These are phyloP conservation scores for Beroe ovata DNA, from an alignment of 37 sponge, comb jelly and placozoan genomes.

Conservation along the genomic window DNA sequence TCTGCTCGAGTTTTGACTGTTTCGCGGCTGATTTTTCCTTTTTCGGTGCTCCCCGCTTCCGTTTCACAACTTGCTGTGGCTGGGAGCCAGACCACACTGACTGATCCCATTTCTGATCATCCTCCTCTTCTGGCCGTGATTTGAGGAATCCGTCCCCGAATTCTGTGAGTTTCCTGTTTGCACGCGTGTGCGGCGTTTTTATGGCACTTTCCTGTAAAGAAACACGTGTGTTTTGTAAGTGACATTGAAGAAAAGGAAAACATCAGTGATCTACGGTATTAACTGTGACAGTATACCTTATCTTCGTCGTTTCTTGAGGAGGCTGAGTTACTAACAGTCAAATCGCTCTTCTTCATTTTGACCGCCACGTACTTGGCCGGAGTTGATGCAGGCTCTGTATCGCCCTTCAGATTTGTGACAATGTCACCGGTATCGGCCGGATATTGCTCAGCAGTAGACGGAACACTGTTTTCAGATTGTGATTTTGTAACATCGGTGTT, in stretches of 20 bases:
- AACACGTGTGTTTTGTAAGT: no score
- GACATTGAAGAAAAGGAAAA: no score
- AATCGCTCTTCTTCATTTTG: slow-evolving; percentile 61
- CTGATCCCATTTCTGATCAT: slow-evolving; percentile 6
- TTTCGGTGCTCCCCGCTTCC: slow-evolving; percentile 48
- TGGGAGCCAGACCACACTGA: slow-evolving; percentile 33
- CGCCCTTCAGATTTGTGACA: slow-evolving; percentile 15
- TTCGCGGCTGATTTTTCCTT: slow-evolving; percentile 1
- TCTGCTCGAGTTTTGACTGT: slow-evolving; percentile 45
- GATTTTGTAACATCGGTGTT: no score
- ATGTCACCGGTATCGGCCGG: slow-evolving; percentile 34
- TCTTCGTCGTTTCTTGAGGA: not conserved
- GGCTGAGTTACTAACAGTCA: slow-evolving; percentile 36
- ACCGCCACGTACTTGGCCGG: slow-evolving; percentile 52
- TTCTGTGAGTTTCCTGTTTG: slow-evolving; percentile 34
- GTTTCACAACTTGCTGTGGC: not conserved
- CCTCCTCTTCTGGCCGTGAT: slow-evolving; percentile 23
- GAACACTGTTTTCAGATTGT: no score
- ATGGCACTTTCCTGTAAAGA: slow-evolving; percentile 11
- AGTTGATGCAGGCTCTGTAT: not conserved
- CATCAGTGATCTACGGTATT: no score
- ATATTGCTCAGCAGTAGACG: not conserved
- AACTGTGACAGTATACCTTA: no score
- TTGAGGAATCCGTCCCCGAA: slow-evolving; percentile 51
- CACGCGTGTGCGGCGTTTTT: not conserved